Conservation (phyloP, 2,888 invertebrate species). For the Zygaena filipendulae region DNA sequence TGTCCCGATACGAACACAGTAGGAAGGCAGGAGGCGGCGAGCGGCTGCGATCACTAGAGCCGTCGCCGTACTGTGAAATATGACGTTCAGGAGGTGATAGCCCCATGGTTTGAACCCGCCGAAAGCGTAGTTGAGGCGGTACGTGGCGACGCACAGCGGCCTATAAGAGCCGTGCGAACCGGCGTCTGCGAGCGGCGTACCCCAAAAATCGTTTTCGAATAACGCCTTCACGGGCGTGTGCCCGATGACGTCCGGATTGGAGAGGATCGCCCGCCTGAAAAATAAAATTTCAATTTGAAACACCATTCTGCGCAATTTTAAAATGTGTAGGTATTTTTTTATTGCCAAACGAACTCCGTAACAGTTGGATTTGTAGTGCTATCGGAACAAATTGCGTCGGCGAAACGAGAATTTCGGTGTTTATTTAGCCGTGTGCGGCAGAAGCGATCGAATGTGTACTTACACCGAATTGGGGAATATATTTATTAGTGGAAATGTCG, state of each 20-base stretch:
- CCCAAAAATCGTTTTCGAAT: conserved; percentile 97
- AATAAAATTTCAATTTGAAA: conserved; percentile 34
- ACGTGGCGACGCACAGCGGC: conserved; percentile 90
- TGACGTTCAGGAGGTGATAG: conserved; percentile 87
- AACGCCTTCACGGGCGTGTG: conserved; percentile 84
- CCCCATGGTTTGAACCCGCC: conserved; percentile 84
- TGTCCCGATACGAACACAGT: conserved; percentile 73
- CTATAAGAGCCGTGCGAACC: conserved; percentile 98
- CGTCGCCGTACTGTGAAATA: conserved; percentile 88
- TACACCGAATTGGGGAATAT: too few species aligned
- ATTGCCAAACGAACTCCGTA: too few species aligned
- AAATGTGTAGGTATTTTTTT: too few species aligned
- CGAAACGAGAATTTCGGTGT: too few species aligned
- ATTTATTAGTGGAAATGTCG: too few species aligned
- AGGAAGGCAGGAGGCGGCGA: conserved; percentile 73
- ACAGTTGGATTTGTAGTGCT: too few species aligned
- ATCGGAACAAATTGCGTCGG: too few species aligned
- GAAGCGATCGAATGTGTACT: too few species aligned
- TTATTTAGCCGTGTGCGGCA: too few species aligned
- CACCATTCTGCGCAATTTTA: too few species aligned
- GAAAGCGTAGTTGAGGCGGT: conserved; percentile 83
- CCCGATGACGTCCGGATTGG: conserved; percentile 92
- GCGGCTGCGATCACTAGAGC: conserved; percentile 84
- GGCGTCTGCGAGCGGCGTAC: conserved; percentile 90
- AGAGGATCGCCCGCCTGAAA: conserved; percentile 92